Base-by-base conservation (phyloP, 1,140 invertebrate genomes). In the Agrypnia vestita region DNA sequence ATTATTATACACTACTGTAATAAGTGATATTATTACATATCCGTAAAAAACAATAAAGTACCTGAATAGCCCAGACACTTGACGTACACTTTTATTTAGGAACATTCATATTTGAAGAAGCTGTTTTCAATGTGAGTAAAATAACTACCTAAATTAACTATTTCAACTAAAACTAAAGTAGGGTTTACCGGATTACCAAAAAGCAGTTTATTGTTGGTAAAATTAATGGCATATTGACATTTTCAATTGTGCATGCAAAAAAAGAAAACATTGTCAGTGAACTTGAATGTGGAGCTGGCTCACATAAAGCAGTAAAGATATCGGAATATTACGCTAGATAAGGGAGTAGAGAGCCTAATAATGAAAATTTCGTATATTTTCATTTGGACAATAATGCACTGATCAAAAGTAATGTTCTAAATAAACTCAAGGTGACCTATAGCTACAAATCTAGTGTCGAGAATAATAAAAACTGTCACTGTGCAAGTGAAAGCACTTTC, bases 371-470 rank as follows among this genome's bases (percentile, higher is more conserved):
- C 21, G 21, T 64, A 19, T 8, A 64, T 43, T 43, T 43, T 64
- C 61, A 21, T 25, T n/a, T 25, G 13, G 11, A 35, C 35, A 35
- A 64, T 43, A 64, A 64, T 13, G 0, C 55, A 35, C 13, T n/a
- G 61, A 64, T 35, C 35, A 43, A 64, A 19, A 64, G 59, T 61
- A 64, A 51, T n/a, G 61, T 64, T 76, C 75, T 51, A 76, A 76
- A 76, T 76, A 76, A 76, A 76, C 13, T 76, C 75, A 76, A 76
- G 75, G 75, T 76, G 75, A 76, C 75, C 75, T 67, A 62, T 51
- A 62, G 64, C 75, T 62, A 35, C 61, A 62, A 64, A 64, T 43
- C 17, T 64, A 8, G 61, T 12, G 35, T 11, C 13, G 35, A 43
- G 35, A 43, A 25, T 64, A 13, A 25, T 64, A 64, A 25, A 64